phyloP scores from a whole-genome alignment of 2,797 vertebrate genomes.

The Eremophila alpestris region DNA sequence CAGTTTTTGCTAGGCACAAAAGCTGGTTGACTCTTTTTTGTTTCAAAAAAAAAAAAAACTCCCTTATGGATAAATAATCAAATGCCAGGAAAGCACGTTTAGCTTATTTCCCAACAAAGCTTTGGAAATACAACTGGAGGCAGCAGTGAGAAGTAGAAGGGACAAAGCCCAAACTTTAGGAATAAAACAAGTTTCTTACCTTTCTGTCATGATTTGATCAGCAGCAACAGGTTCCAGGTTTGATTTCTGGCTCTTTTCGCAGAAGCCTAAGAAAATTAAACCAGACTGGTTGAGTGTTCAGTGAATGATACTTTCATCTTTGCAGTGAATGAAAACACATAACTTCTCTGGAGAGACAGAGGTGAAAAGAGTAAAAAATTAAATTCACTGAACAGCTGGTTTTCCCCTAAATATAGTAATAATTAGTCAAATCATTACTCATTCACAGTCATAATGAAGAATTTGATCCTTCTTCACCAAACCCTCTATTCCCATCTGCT shows the following conservation, averaged over 20 bases:
- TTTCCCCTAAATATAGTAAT: not conserved
- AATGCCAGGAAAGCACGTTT: not conserved
- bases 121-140: not conserved
- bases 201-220: not conserved
- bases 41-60: not conserved
- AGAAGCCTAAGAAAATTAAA: slow-evolving; percentile 21
- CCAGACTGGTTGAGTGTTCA: not conserved
- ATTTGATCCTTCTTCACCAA: not conserved
- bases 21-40: not conserved
- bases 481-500: not conserved
- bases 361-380: not conserved
- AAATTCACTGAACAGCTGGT: not conserved
- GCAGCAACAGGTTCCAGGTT: not conserved
- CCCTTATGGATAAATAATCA: not conserved
- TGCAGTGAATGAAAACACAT: not conserved
- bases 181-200: not conserved
- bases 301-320: not conserved
- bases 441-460: not conserved
- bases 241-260: not conserved
- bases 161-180: not conserved
- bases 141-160: not conserved
- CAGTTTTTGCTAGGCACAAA: not conserved
- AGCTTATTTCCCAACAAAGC: not conserved
- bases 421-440: not conserved
- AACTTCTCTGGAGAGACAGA: not conserved